Evolutionary conservation across 2,888 invertebrate species (phyloP), one percentile per base, ranked within the genome.

Genomic region (Tiliacea citrago): DNA sequence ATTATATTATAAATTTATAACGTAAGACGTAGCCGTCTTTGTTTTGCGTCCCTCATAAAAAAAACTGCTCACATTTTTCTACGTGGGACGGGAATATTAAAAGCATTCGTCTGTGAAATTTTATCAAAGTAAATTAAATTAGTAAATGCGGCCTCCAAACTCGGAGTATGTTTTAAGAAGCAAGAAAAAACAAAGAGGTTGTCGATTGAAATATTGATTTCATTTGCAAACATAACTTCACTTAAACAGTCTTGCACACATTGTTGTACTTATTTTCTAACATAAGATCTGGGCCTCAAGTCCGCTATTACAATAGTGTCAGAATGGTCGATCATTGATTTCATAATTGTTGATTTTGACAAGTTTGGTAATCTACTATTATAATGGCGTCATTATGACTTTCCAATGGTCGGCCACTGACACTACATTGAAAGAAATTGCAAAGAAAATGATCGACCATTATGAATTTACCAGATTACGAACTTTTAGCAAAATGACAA

Each of bases 51-150:
- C 18, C 47, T 73, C 45, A 66, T 67, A 82, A 82, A 69, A 82
- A 69, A 83, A 74, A 69, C 51, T 51, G 66, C 69, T 61, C 65
- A 39, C 62, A 82, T 82, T 82, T 85, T 82, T 82, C 68, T 82
- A 68, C 63, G 72, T 65, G 73, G 45, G 65, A 62, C 42, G 45
- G 16, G 66, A 72, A 85, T 83, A 82, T 85, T 78, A 77, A 73
- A 85, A 85, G 58, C 62, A 74, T 70, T 76, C 61, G 62, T 66
- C 76, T 75, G 69, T 77, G 82, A 71, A 70, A 77, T 77, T 77
- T 47, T 67, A 71, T 66, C 10, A 71, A 78, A 58, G 67, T 70
- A 82, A 79, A 83, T 83, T 73, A 79, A 73, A 75, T 79, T 66
- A 45, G 68, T 47, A 51, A 73, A 68, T 61, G 58, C 18, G 77